These are phyloP conservation scores for Brachyalestes nurse DNA, from an alignment of 2,797 vertebrate genomes.

Conservation along the genomic window DNA sequence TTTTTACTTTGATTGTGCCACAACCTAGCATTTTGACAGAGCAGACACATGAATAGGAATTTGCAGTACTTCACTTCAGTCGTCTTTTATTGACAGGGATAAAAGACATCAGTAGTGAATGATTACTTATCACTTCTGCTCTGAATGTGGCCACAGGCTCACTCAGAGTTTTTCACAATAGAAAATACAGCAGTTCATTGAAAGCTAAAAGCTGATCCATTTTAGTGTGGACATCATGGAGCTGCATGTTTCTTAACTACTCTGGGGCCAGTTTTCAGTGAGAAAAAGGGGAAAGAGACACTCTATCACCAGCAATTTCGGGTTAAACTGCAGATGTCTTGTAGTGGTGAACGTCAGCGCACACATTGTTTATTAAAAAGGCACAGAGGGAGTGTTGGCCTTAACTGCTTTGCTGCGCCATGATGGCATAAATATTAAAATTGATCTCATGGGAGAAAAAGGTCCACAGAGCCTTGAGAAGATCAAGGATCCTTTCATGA, in stretches of 20 bases:
- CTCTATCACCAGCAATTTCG: too few relatives aligned
- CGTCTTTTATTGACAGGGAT: too few relatives aligned
- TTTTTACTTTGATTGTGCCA: too few relatives aligned
- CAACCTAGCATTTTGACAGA: not conserved
- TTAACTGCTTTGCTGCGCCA: constrained; percentile 21
- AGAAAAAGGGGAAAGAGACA: not conserved
- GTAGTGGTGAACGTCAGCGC: constrained; percentile 23
- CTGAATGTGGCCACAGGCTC: too few relatives aligned
- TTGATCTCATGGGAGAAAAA: constrained; percentile 47
- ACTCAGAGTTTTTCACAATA: not conserved
- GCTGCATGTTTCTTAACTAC: not conserved
- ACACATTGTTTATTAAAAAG: constrained; percentile 55
- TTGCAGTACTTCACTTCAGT: too few relatives aligned
- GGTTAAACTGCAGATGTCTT: constrained; percentile 1
- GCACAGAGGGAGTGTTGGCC: constrained; percentile 31
- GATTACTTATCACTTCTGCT: too few relatives aligned
- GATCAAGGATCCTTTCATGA: constrained; percentile 57
- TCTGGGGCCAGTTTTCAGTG: too few relatives aligned
- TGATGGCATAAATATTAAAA: constrained; percentile 71
- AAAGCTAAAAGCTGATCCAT: not conserved
- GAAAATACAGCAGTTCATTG: not conserved
- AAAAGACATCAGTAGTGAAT: too few relatives aligned
- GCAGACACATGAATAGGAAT: not conserved
- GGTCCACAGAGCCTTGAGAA: constrained; percentile 56
- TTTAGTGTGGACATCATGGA: not conserved